Percentiles rank a stretch among this genome's conserved stretches.
Conservation (phyloP, 2,888 invertebrate species). For the Hecatera dysodea region DNA sequence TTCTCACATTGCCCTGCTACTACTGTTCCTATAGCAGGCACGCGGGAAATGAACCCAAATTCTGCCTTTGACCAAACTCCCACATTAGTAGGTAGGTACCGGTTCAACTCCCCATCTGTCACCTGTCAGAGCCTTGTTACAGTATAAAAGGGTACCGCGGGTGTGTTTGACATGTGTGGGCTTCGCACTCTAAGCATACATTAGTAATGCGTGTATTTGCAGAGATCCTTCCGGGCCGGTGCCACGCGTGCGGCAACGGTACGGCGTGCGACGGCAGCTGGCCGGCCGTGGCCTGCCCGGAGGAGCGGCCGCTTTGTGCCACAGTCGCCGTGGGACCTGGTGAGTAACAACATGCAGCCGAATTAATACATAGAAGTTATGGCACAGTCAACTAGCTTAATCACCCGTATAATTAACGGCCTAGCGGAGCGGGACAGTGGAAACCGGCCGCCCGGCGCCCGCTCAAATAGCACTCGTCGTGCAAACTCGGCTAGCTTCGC, state of each 20-base stretch:
- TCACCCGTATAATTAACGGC: too few species aligned
- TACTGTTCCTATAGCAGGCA: too few species aligned
- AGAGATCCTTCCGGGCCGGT: constrained; percentile 72
- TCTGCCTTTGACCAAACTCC: constrained; percentile 10
- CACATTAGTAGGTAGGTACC: constrained; percentile 9
- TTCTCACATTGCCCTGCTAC: too few species aligned
- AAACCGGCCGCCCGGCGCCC: too few species aligned
- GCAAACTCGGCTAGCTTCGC: too few species aligned
- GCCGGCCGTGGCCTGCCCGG: constrained; percentile 69
- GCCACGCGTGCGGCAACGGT: constrained; percentile 73
- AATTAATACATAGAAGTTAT: too few species aligned
- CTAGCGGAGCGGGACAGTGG: too few species aligned
- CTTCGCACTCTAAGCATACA: constrained; percentile 34
- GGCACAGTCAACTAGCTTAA: too few species aligned
- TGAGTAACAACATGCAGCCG: constrained; percentile 56
- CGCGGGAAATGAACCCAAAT: not conserved
- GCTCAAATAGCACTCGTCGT: too few species aligned
- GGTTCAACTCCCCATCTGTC: constrained; percentile 30
- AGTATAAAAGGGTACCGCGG: constrained; percentile 39
- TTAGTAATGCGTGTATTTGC: constrained; percentile 52
- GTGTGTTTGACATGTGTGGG: constrained; percentile 42
- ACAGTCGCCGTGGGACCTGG: constrained; percentile 76
- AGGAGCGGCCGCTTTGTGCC: constrained; percentile 75
- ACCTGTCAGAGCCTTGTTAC: constrained; percentile 51
- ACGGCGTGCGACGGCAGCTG: constrained; percentile 64